Evolutionary conservation across 2,888 invertebrate genomes (phyloP).

Genomic region (Heliconius ethilla): DNA sequence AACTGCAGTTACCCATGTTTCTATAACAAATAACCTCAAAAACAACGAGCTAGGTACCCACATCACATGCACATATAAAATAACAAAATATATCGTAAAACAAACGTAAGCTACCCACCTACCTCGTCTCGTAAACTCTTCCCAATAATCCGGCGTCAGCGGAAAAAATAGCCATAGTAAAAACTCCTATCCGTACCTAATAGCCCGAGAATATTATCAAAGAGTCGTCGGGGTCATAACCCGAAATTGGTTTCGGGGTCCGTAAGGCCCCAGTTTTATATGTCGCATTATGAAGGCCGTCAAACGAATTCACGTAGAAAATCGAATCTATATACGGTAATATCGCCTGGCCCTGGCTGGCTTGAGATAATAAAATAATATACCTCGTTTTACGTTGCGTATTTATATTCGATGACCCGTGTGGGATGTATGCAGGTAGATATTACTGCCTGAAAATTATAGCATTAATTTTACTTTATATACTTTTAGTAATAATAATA

Average conservation of each 20-base stretch:
- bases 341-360: constrained; percentile 77
- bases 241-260: constrained; percentile 83
- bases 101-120: constrained; percentile 62
- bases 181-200: constrained; percentile 82
- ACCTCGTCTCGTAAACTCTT: constrained; percentile 72
- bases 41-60: background rate
- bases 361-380: constrained; percentile 81
- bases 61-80: constrained; percentile 7
- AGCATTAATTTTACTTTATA: background rate
- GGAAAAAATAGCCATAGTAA: constrained; percentile 82
- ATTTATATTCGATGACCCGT: constrained; percentile 49
- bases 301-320: constrained; percentile 84
- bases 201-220: constrained; percentile 82
- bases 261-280: constrained; percentile 83
- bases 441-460: background rate
- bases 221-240: constrained; percentile 82
- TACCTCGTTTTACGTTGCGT: constrained; percentile 72
- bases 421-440: constrained; percentile 11
- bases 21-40: background rate
- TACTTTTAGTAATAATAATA: background rate
- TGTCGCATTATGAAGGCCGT: constrained; percentile 83
- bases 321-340: constrained; percentile 83
- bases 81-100: constrained; percentile 56
- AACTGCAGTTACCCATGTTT: background rate
- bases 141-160: constrained; percentile 79